These are phyloP conservation scores for Tetragonisca angustula DNA, from an alignment of 2,888 invertebrate species.

Conservation along the genomic window DNA sequence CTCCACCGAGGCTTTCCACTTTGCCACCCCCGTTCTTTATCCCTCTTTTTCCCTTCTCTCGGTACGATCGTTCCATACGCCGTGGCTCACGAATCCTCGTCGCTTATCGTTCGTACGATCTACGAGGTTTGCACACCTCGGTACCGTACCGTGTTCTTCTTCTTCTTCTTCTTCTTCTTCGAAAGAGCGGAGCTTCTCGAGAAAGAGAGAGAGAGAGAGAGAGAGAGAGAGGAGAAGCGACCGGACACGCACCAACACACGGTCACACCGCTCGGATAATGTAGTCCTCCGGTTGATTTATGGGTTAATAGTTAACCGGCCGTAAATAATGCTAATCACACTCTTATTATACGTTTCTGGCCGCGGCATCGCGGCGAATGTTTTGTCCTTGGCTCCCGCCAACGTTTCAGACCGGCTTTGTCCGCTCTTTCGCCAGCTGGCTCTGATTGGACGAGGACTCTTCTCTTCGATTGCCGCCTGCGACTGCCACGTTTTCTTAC, in stretches of 20 bases:
- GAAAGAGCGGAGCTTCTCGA: background rate
- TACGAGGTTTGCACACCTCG: conserved; percentile 63
- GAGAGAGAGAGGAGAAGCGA: no score
- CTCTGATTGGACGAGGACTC: conserved; percentile 27
- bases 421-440: conserved; percentile 26
- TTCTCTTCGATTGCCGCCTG: conserved; percentile 24
- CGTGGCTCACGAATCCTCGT: conserved; percentile 61
- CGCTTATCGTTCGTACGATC: conserved; percentile 68
- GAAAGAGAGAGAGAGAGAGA: conserved; percentile 6
- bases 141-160: conserved; percentile 66
- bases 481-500: background rate
- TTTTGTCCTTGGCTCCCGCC: conserved; percentile 74
- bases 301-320: conserved; percentile 83
- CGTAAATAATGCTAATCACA: conserved; percentile 84
- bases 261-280: conserved; percentile 69
- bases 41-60: conserved; percentile 4
- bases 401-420: conserved; percentile 42
- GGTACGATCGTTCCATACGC: background rate
- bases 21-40: conserved; percentile 18
- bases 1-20: background rate
- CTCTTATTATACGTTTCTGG: conserved; percentile 82
- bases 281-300: conserved; percentile 81
- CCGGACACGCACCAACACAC: conserved; percentile 72
- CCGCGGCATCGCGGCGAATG: conserved; percentile 72
- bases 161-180: background rate